Evolutionary conservation across 2,797 vertebrate genomes (phyloP).

Genomic region (Cottoperca gobio): DNA sequence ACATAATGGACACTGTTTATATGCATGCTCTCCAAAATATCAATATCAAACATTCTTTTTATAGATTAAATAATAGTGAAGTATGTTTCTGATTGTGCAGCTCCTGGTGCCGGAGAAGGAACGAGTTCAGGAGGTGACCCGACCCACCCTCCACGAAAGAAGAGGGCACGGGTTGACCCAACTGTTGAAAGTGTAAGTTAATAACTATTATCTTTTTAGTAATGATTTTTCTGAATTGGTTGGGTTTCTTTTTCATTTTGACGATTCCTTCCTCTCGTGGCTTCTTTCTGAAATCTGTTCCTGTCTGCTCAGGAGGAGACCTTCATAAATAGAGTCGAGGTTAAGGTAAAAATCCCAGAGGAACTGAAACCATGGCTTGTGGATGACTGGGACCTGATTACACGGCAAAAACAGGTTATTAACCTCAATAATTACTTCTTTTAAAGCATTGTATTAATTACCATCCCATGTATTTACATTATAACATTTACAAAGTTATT

Average conservation of each 20-base stretch:
- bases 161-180: constrained; percentile 96
- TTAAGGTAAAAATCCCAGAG: constrained; percentile 99
- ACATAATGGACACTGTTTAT: neutral
- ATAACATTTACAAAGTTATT: neutral
- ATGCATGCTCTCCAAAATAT: neutral
- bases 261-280: neutral
- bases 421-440: neutral
- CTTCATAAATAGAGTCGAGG: constrained; percentile 98
- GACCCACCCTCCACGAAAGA: constrained; percentile 96
- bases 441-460: neutral
- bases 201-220: neutral
- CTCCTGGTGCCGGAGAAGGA: constrained; percentile 95
- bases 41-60: neutral
- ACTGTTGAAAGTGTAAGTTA: constrained; percentile 95
- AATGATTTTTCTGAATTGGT: neutral
- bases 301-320: constrained; percentile 91
- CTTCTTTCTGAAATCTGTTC: constrained; percentile 1
- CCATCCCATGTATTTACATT: neutral
- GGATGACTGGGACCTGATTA: constrained; percentile 99
- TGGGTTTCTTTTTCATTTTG: neutral
- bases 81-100: constrained; percentile 71
- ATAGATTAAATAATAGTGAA: neutral
- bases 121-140: constrained; percentile 94
- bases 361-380: constrained; percentile 99
- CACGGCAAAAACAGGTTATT: constrained; percentile 95